Evolutionary conservation across 2,797 vertebrate genomes (phyloP).

Genomic region (Anas acuta): DNA sequence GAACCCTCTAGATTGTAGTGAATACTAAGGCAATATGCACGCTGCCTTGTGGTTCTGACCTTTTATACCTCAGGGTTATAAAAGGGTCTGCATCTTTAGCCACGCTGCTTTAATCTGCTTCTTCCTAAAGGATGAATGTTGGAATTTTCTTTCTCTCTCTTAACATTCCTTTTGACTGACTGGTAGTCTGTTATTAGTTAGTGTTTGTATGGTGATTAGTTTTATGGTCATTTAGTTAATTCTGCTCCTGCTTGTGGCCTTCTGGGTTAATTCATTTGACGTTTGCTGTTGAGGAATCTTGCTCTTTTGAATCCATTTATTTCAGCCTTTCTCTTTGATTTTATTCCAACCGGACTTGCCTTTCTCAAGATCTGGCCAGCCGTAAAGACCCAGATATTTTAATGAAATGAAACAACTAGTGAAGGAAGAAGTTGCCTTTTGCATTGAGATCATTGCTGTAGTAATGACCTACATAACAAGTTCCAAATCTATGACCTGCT

Average conservation of each 20-base stretch:
- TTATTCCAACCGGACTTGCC: background rate
- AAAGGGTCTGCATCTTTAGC: background rate
- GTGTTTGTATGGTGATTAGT: background rate
- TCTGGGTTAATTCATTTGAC: conserved; percentile 11
- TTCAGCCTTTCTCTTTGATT: conserved; percentile 1
- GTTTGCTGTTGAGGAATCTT: background rate
- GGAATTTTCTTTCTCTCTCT: background rate
- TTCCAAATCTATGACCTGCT: background rate
- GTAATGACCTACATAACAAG: background rate
- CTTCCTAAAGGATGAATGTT: background rate
- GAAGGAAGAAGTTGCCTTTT: background rate
- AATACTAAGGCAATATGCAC: background rate
- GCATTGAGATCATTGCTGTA: background rate
- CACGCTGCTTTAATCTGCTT: background rate
- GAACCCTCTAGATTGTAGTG: conserved; percentile 53
- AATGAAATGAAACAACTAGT: background rate
- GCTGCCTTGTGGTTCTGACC: background rate
- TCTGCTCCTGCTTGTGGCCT: background rate
- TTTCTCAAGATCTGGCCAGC: background rate
- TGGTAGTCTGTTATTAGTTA: background rate
- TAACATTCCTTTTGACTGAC: background rate
- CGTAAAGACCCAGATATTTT: background rate
- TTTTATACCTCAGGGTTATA: background rate
- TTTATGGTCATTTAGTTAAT: background rate
- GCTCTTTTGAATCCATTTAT: background rate